Percentiles rank a stretch among this genome's conserved stretches.
phyloP scores from a whole-genome alignment of 2,888 invertebrate species.

The Caenorhabditis doughertyi region DNA sequence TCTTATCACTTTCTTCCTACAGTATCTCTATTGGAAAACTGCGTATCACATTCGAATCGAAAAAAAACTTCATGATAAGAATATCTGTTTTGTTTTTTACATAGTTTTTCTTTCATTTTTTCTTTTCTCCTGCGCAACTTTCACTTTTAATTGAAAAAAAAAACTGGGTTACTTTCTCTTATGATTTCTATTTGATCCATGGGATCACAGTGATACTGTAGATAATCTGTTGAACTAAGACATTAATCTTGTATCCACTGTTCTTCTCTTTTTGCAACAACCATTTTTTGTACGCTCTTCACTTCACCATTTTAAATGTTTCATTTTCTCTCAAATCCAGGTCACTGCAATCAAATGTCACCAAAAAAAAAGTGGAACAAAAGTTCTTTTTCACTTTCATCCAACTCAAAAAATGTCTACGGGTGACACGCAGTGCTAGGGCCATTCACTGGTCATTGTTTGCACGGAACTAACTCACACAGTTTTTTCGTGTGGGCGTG shows the following conservation, averaged over 20 bases:
- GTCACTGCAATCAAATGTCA: conserved; percentile 38
- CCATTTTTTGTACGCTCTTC: neutral
- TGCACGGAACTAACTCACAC: conserved; percentile 34
- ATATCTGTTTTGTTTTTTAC: neutral
- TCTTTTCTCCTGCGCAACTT: neutral
- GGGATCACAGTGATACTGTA: neutral
- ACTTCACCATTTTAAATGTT: neutral
- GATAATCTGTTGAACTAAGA: neutral
- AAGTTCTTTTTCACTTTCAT: conserved; percentile 17
- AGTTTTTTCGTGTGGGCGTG: conserved; percentile 6
- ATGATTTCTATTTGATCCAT: neutral
- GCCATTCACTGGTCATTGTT: conserved; percentile 25
- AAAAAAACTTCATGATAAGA: neutral
- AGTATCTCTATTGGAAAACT: too few species aligned
- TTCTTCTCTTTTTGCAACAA: neutral
- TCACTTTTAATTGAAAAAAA: conserved; percentile 3
- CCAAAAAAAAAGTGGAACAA: conserved; percentile 33
- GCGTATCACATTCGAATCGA: neutral
- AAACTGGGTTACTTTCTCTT: neutral
- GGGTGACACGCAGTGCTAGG: conserved; percentile 38
- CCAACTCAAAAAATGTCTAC: conserved; percentile 33
- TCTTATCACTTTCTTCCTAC: neutral
- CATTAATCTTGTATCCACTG: neutral
- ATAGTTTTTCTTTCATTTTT: neutral
- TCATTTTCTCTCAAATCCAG: conserved; percentile 20